phyloP scores from a whole-genome alignment of 2,113 vertebrate genomes.

The Pterophyllum scalare region DNA sequence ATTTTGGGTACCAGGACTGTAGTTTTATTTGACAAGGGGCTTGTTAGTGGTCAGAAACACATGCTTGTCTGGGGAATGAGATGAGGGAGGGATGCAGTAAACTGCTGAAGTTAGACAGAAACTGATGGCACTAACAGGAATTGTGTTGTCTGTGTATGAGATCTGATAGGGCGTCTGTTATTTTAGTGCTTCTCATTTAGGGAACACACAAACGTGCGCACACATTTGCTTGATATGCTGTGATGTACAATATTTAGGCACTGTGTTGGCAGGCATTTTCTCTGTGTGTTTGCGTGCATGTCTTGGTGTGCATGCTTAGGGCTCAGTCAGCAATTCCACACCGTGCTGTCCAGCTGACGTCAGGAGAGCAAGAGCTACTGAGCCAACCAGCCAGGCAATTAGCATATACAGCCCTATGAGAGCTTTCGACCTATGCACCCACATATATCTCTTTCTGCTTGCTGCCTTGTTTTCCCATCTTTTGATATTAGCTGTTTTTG shows the following conservation, averaged over 20 bases:
- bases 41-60: slow-evolving; percentile 50
- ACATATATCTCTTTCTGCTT: slow-evolving; percentile 21
- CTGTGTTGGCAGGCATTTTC: slow-evolving; percentile 66
- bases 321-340: slow-evolving; percentile 72
- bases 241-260: slow-evolving; percentile 68
- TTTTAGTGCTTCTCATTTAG: slow-evolving; percentile 29
- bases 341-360: slow-evolving; percentile 70
- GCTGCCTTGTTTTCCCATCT: slow-evolving; percentile 3
- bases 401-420: slow-evolving; percentile 29
- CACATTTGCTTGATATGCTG: slow-evolving; percentile 61
- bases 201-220: slow-evolving; percentile 18
- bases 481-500: slow-evolving; percentile 17
- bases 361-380: slow-evolving; percentile 61
- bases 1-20: slow-evolving; percentile 53
- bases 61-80: slow-evolving; percentile 25
- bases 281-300: slow-evolving; percentile 38
- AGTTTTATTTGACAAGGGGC: slow-evolving; percentile 52
- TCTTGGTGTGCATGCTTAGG: slow-evolving; percentile 32
- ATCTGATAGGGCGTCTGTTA: slow-evolving; percentile 56
- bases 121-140: slow-evolving; percentile 17
- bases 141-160: slow-evolving; percentile 21
- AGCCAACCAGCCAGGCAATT: slow-evolving; percentile 53
- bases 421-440: slow-evolving; percentile 33
- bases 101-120: slow-evolving; percentile 25
- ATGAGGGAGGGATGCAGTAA: slow-evolving; percentile 17